Percentiles rank a stretch among this genome's conserved stretches.
Evolutionary conservation across 2,888 invertebrate genomes (phyloP).

Genomic region (Melieria omissa): DNA sequence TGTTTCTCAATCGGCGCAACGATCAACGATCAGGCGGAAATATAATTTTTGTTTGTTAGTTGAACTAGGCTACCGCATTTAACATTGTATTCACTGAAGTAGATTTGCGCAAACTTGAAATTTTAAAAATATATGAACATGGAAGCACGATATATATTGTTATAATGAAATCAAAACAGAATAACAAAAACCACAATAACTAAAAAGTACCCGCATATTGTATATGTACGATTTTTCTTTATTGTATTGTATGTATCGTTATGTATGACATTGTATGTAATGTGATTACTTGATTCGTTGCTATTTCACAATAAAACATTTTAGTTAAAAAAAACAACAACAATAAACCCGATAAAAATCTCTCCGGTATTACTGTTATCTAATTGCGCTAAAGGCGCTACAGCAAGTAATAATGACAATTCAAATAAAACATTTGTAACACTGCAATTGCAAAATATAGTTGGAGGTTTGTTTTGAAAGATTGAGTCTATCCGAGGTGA

Average conservation of each 20-base stretch:
- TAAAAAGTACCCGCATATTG: neutral
- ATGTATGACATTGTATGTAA: neutral
- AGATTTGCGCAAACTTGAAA: neutral
- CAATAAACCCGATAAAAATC: slow-evolving; percentile 1
- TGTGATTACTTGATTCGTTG: slow-evolving; percentile 24
- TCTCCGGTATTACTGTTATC: neutral
- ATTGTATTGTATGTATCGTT: slow-evolving; percentile 1
- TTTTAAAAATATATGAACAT: neutral
- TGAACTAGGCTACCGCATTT: no score
- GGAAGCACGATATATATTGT: neutral
- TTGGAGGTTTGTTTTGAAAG: no score
- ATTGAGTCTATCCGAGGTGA: no score
- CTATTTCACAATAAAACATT: slow-evolving; percentile 23
- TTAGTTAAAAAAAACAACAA: slow-evolving; percentile 20
- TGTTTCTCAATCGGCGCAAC: no score
- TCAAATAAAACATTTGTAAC: no score
- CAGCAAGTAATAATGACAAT: neutral
- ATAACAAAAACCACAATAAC: no score
- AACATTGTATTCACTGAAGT: no score
- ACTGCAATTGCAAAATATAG: no score
- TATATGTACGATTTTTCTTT: slow-evolving; percentile 1
- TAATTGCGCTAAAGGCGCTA: neutral
- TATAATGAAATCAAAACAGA: no score
- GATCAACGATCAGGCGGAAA: no score
- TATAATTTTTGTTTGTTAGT: no score